A percentile compares a stretch with the other conserved stretches of the same genome.
Conservation (phyloP, 2,888 invertebrate species). For the Apodemia zela region DNA sequence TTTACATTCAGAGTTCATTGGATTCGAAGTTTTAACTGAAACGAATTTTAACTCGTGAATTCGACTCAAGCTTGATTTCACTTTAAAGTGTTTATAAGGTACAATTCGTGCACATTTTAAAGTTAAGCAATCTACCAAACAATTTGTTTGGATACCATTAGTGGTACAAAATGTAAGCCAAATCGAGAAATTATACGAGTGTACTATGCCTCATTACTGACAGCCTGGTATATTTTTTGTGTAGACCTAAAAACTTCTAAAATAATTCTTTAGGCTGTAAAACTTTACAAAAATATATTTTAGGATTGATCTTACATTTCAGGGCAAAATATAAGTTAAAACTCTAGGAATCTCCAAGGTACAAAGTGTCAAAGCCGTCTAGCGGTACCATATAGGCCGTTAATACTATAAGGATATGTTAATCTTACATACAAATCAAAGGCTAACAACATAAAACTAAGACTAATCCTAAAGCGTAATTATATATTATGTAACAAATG, state of each 20-base stretch:
- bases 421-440: constrained; percentile 37
- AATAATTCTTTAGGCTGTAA: background rate
- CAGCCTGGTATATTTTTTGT: too few species aligned
- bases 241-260: too few species aligned
- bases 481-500: constrained; percentile 16
- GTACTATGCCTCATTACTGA: too few species aligned
- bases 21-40: background rate
- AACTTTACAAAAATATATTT: background rate
- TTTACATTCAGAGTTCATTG: background rate
- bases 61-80: background rate
- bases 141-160: too few species aligned
- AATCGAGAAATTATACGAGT: too few species aligned
- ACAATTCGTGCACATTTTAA: too few species aligned
- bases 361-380: constrained; percentile 27
- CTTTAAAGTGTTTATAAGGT: too few species aligned
- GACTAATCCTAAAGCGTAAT: constrained; percentile 6
- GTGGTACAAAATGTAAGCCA: too few species aligned
- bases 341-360: background rate
- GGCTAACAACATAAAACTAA: constrained; percentile 43
- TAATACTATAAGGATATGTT: constrained; percentile 48
- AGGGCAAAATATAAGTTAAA: too few species aligned
- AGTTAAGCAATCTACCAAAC: too few species aligned
- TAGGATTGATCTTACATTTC: background rate
- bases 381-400: constrained; percentile 28
- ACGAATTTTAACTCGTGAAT: background rate